Conservation (phyloP, 2,888 invertebrate species). For the Dryocosmus kuriphilus region DNA sequence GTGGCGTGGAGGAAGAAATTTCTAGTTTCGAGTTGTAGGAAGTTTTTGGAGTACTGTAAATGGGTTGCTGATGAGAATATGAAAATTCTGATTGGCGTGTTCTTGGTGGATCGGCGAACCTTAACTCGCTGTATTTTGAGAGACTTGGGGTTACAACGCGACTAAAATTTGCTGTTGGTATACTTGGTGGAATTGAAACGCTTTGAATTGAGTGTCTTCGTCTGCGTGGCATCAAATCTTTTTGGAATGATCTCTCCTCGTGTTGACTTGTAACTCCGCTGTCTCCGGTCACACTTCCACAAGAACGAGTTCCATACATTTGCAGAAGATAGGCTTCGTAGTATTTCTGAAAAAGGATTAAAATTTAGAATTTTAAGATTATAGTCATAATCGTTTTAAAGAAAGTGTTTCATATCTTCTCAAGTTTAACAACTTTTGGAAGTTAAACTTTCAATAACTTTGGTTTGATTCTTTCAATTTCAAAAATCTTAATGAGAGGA, state of each 20-base stretch:
- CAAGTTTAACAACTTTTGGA: no score
- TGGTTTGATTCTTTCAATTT: no score
- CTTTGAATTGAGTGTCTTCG: constrained; percentile 19
- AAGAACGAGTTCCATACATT: constrained; percentile 55
- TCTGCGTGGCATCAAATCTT: neutral
- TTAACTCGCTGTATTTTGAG: constrained; percentile 26
- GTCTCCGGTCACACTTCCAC: constrained; percentile 63
- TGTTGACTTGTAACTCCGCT: constrained; percentile 67
- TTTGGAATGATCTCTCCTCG: constrained; percentile 54
- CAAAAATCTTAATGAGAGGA: no score
- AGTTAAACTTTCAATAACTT: no score
- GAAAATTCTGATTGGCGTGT: neutral
- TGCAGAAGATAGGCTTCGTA: constrained; percentile 68
- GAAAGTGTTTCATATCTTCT: no score
- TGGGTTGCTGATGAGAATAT: constrained; percentile 1
- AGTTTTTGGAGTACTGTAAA: constrained; percentile 16
- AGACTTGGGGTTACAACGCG: constrained; percentile 28
- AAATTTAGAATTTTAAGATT: neutral
- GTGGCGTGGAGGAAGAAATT: neutral
- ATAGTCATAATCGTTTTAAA: no score
- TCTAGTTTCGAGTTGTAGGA: neutral
- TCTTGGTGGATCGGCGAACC: constrained; percentile 8
- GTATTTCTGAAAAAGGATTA: constrained; percentile 68
- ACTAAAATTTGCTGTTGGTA: constrained; percentile 21
- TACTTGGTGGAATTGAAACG: constrained; percentile 37